Conservation (phyloP, 2,888 invertebrate genomes). For the Melangyna quadrimaculata region DNA sequence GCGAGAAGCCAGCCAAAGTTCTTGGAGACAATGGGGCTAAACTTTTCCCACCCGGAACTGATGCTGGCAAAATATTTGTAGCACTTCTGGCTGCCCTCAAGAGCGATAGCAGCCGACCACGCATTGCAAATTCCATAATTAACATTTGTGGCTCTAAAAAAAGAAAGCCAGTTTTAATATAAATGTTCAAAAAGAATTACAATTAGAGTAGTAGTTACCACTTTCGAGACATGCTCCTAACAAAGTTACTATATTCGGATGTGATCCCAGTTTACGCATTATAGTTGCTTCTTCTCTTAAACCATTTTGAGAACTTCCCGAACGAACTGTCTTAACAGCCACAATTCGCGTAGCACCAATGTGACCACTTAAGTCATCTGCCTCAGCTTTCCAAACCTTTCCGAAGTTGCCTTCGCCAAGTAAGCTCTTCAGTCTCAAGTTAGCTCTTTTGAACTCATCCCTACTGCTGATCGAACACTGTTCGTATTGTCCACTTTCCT, state of each 20-base stretch:
- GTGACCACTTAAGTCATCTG: constrained; percentile 89
- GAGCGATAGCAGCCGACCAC: constrained; percentile 89
- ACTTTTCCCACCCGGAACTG: constrained; percentile 80
- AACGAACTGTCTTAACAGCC: constrained; percentile 92
- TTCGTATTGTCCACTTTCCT: constrained; percentile 73
- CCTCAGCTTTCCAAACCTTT: constrained; percentile 93
- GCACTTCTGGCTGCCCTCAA: constrained; percentile 83
- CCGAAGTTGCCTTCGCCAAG: constrained; percentile 93
- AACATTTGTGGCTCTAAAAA: constrained; percentile 90
- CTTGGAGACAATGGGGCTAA: constrained; percentile 81
- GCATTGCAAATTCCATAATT: constrained; percentile 93
- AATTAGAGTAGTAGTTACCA: constrained; percentile 82
- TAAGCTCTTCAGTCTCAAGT: constrained; percentile 88
- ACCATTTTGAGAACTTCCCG: constrained; percentile 88
- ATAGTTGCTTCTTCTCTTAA: constrained; percentile 91
- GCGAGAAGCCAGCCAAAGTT: constrained; percentile 89
- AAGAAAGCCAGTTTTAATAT: not conserved
- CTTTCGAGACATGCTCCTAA: constrained; percentile 91
- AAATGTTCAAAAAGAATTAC: not conserved
- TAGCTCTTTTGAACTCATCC: constrained; percentile 89
- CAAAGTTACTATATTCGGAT: constrained; percentile 91
- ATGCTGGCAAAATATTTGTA: constrained; percentile 81
- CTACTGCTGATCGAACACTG: constrained; percentile 78
- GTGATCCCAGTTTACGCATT: constrained; percentile 91
- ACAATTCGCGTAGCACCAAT: constrained; percentile 89